Conservation (phyloP, 1,140 invertebrate genomes). For the Lordiphosa mommai region DNA sequence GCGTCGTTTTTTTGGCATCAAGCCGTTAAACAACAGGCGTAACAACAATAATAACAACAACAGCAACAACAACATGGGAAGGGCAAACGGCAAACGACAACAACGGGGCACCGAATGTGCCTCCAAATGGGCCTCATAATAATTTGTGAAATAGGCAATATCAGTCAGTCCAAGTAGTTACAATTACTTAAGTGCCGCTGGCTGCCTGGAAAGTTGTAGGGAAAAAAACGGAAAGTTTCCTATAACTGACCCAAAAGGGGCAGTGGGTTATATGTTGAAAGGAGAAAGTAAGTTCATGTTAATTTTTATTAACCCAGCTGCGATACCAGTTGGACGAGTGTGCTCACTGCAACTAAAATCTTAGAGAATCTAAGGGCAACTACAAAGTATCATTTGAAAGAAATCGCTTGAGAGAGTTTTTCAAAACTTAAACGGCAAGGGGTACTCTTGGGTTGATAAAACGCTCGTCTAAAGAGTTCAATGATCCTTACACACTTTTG, state of each 20-base stretch:
- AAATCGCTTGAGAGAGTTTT: no score
- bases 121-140: slow-evolving; percentile 73
- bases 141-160: slow-evolving; percentile 77
- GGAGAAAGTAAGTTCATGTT: slow-evolving; percentile 1
- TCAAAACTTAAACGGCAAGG: no score
- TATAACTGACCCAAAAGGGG: no score
- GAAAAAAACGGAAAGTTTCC: slow-evolving; percentile 3
- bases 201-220: slow-evolving; percentile 32
- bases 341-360: no score
- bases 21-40: slow-evolving; percentile 76
- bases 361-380: no score
- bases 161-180: slow-evolving; percentile 73
- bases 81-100: slow-evolving; percentile 8
- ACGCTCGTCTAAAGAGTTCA: no score
- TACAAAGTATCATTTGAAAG: no score
- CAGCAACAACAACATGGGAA: slow-evolving; percentile 20
- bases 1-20: slow-evolving; percentile 69
- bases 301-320: neutral
- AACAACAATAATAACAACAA: slow-evolving; percentile 33
- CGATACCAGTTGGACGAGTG: no score
- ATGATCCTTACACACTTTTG: no score
- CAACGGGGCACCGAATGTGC: slow-evolving; percentile 45
- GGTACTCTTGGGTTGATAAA: no score
- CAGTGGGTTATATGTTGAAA: no score
- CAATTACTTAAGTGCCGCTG: slow-evolving; percentile 73